Base-by-base conservation (phyloP, 2,888 invertebrate species). In the Leptarthrus brevirostris region DNA sequence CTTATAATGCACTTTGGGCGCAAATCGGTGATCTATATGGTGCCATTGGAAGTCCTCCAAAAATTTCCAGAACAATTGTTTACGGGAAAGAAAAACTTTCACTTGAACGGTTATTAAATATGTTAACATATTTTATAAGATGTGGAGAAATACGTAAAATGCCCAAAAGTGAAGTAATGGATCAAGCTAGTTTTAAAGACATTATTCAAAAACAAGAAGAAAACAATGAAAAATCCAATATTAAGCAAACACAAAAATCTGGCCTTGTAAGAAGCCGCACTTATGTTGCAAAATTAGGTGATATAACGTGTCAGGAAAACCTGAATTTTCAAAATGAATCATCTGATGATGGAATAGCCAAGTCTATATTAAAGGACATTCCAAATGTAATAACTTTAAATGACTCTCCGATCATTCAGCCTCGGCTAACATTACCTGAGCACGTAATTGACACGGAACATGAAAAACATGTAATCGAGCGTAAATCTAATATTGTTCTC, bases 1-100 rank as follows among this genome's bases (percentile, higher is more conserved):
- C 94, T 0, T 95, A 94, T 84, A 96, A 96, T 85, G 94, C 95
- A 0, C 84, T 96, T 0, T 95, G 96, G 96, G 94, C 94, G 0
- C 96, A 97, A 81, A 87, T 96, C 76, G 90, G 91, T 34, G 95
- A 96, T 82, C 86, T 96, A 24, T 93, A 92, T 81, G 96, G 95
- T n/a, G 92, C 92, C 69, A 89, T 94, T 52, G 95, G 94, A 1
- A 89, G 88, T 82, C 94, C 95, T 0, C 88, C 91, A 0, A 90
- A 91, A 82, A 86, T 93, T 40, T 90, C 94, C 0, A 90, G 92
- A 76, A 96, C 96, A 3, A 89, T 97, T 70, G 88, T 97, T 77
- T 90, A 92, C 30, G 93, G 93, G 30, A 83, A 87, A 5, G 87
- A 88, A 69, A 82, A 83, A 73, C 90, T 92, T 81, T 86, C 88